A percentile compares a stretch with the other conserved stretches of the same genome.
Evolutionary conservation across 2,113 vertebrate species (phyloP).

Genomic region (Oreotrochilus melanogaster): DNA sequence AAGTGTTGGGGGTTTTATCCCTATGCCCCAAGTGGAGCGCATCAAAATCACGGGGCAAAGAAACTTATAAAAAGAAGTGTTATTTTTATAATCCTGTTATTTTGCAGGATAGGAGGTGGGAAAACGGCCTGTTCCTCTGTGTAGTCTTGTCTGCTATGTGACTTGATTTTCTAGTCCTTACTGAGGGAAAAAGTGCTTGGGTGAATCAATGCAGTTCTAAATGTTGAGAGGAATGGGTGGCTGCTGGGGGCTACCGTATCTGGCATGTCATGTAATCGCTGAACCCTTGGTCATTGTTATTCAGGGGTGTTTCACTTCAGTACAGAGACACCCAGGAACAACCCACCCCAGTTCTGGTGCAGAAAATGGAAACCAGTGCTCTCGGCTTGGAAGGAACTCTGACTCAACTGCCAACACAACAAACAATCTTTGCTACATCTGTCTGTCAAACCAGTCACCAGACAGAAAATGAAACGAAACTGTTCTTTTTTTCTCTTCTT

Average conservation of each 20-base stretch:
- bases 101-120: fast-evolving
- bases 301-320: neutral
- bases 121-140: neutral
- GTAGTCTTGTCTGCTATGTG: neutral
- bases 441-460: neutral
- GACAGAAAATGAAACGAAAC: neutral
- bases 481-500: no score
- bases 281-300: fast-evolving
- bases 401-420: neutral
- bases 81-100: no score
- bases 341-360: fast-evolving
- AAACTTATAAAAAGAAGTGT: neutral
- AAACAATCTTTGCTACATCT: neutral
- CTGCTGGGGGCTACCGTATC: neutral
- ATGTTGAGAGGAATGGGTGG: neutral
- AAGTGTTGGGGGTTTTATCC: neutral
- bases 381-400: neutral
- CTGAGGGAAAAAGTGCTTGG: neutral
- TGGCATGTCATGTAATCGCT: neutral
- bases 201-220: neutral
- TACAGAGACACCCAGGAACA: neutral
- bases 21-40: fast-evolving
- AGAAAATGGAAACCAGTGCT: neutral
- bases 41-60: neutral
- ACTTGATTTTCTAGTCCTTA: neutral